Evolutionary conservation across 2,888 invertebrate genomes (phyloP).

Genomic region (Pseudeuparius sepicola): DNA sequence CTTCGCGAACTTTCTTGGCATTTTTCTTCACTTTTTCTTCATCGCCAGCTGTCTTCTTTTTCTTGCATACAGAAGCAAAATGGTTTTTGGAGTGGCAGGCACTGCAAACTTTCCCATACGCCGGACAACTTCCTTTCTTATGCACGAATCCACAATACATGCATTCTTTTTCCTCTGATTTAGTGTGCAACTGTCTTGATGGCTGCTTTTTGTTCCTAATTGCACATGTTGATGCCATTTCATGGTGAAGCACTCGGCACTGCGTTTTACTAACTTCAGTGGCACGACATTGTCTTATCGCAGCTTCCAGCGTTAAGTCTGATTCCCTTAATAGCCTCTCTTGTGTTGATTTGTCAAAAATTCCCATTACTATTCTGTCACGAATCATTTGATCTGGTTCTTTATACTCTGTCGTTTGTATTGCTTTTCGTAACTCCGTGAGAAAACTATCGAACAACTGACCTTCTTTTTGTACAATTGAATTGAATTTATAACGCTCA

Average conservation of each 20-base stretch:
- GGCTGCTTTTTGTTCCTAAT: no score
- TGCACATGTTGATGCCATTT: no score
- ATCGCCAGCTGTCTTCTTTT: no score
- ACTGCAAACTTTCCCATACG: no score
- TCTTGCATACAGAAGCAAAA: no score
- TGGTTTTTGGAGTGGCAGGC: constrained; percentile 8
- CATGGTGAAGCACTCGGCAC: constrained; percentile 21
- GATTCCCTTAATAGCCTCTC: constrained; percentile 22
- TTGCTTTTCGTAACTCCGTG: constrained; percentile 24
- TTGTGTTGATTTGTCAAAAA: constrained; percentile 21
- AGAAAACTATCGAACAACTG: constrained; percentile 27
- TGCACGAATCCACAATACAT: constrained; percentile 12
- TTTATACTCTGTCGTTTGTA: constrained; percentile 25
- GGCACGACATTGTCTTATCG: constrained; percentile 22
- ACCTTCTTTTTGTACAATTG: constrained; percentile 24
- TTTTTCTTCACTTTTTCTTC: no score
- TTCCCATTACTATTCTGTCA: constrained; percentile 25
- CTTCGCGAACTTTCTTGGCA: no score
- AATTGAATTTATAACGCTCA: constrained; percentile 21
- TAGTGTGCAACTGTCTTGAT: no score
- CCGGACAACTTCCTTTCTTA: no score
- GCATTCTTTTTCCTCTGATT: constrained; percentile 5
- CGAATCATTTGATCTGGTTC: constrained; percentile 24
- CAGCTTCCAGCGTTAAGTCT: constrained; percentile 20
- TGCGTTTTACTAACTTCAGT: constrained; percentile 20